Percentiles rank a stretch among this genome's conserved stretches.
Conservation (phyloP, 2,797 vertebrate species). For the Microcaecilia unicolor region DNA sequence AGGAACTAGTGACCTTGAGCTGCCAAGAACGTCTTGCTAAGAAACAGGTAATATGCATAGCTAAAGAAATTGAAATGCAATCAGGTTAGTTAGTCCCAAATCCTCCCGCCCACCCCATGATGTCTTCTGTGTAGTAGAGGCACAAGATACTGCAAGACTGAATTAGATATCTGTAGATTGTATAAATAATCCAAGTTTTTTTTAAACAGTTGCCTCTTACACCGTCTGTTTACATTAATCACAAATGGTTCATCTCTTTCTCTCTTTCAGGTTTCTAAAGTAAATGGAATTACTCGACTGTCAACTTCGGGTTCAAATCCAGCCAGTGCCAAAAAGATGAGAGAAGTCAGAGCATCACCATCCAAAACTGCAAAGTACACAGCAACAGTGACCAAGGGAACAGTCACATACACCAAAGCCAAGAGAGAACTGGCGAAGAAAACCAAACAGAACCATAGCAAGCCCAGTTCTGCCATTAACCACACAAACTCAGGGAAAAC, state of each 20-base stretch:
- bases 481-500: constrained; percentile 96
- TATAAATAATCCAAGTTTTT: too few species aligned
- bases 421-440: constrained; percentile 98
- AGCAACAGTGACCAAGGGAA: constrained; percentile 97
- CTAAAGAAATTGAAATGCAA: too few species aligned
- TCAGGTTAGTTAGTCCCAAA: too few species aligned
- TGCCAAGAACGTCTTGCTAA: too few species aligned
- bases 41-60: too few species aligned
- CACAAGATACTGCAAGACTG: too few species aligned
- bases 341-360: constrained; percentile 90
- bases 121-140: too few species aligned
- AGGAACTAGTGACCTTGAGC: too few species aligned
- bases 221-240: not conserved
- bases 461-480: constrained; percentile 79
- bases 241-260: not conserved
- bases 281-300: constrained; percentile 85
- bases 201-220: too few species aligned
- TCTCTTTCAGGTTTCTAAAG: constrained; percentile 77
- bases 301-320: constrained; percentile 70
- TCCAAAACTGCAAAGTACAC: constrained; percentile 99
- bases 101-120: too few species aligned
- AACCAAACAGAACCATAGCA: constrained; percentile 96
- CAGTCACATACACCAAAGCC: constrained; percentile 99
- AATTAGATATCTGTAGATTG: too few species aligned
- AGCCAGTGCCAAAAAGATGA: constrained; percentile 90